Base-by-base conservation (phyloP, 2,888 invertebrate genomes). In the Caenorhabditis sp. region DNA sequence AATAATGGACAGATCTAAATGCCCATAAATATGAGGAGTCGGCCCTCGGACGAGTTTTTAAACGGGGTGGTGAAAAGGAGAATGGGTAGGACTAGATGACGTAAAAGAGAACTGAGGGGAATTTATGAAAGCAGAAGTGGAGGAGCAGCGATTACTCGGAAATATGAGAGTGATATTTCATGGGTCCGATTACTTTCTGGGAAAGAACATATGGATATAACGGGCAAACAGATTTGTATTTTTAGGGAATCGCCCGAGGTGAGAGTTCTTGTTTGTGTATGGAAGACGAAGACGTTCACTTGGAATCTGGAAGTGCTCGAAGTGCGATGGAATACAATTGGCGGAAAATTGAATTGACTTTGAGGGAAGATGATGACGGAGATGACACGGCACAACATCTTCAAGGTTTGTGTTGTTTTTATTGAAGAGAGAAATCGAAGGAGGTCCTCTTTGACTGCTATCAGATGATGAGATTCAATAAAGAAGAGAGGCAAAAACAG, bases 381-480 rank as follows among this genome's bases (percentile, higher is more conserved):
- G 35, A 44, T 66, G 66, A 51, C 49, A 66, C 38, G 35, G n/a
- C 31, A 49, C 38, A 64, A 64, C 63, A 47, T 64, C 63, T 44
- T 64, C 63, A 66, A 66, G 66, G 66, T 66, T 66, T 75, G 56
- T 66, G 41, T 66, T 76, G 66, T 76, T 68, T 76, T 66, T 75
- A 56, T 66, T n/a, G n/a, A 31, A 10, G 22, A 47, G 38, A 54
- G 31, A 51, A 51, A 63, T 12, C 49, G 59, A 64, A 58, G 75
- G 61, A 59, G 77, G 69, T 69, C 69, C 77, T 44, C 54, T 58
- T 24, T 31, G 19, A 26, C 59, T 68, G 73, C 77, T 77, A 77
- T 77, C 77, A 61, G 63, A 77, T 70, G 77, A 77, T 61, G 69
- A 63, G 77, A 79, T 79, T 79, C 70, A 77, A 77, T 77, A 77